phyloP scores from a whole-genome alignment of 1,140 invertebrate species.

The Nylanderia fulva region DNA sequence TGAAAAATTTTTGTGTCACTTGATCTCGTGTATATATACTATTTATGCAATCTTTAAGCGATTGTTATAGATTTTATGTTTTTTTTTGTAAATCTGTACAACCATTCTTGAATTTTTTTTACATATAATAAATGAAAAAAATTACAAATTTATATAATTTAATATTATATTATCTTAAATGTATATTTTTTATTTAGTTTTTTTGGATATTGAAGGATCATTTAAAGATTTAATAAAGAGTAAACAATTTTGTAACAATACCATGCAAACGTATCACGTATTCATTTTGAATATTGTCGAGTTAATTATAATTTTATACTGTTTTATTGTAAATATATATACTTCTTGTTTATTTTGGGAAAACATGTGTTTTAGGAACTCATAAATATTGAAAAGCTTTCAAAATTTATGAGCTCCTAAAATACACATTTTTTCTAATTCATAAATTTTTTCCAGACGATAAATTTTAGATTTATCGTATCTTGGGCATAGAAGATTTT shows the following conservation, averaged over 20 bases:
- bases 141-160: not conserved
- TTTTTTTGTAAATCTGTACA: not conserved
- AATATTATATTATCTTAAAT: not conserved
- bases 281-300: not conserved
- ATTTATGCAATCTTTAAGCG: not conserved
- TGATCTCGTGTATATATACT: not conserved
- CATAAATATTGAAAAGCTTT: not conserved
- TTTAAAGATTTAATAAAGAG: not conserved
- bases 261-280: not conserved
- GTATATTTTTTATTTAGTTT: no score
- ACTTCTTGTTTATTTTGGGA: not conserved
- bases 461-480: constrained; percentile 12
- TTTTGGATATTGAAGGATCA: not conserved
- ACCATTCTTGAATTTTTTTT: not conserved
- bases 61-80: not conserved
- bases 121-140: not conserved
- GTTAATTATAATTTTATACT: no score
- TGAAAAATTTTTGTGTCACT: not conserved
- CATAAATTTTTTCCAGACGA: not conserved
- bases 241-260: not conserved
- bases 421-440: no score
- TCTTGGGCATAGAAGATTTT: not conserved
- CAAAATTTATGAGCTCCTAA: no score
- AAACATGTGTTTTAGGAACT: not conserved
- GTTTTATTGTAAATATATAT: not conserved